Percentiles rank a stretch among this genome's conserved stretches.
These are phyloP conservation scores for Sterna hirundo DNA, from an alignment of 2,113 vertebrate species.

Conservation along the genomic window DNA sequence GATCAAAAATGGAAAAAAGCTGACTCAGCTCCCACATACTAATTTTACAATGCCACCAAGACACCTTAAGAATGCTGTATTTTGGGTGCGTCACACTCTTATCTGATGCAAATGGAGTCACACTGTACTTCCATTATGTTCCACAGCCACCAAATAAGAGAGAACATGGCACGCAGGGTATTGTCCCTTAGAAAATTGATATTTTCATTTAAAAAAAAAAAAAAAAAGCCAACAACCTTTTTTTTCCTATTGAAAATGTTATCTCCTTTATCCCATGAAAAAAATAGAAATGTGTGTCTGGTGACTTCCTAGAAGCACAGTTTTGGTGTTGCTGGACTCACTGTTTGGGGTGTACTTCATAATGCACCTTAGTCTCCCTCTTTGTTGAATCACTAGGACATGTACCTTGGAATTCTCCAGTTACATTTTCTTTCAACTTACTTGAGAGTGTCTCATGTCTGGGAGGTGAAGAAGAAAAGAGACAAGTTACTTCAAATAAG, in stretches of 20 bases:
- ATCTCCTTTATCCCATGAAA: not conserved
- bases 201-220: not conserved
- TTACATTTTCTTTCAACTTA: not conserved
- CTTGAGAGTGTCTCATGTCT: not conserved
- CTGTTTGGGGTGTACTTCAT: rapidly evolving
- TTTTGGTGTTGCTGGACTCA: not conserved
- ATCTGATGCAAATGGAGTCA: not conserved
- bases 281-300: not conserved
- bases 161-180: not conserved
- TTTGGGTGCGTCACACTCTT: not conserved
- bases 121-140: not conserved
- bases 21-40: not conserved
- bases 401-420: not conserved
- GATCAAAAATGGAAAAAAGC: not conserved
- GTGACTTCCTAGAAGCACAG: not conserved
- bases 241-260: not conserved
- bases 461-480: not conserved
- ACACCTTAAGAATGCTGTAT: not conserved
- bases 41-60: rapidly evolving
- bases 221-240: not conserved
- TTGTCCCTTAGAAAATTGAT: not conserved
- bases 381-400: not conserved
- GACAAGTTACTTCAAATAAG: not conserved
- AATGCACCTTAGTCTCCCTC: not conserved
- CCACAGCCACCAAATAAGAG: not conserved